Conservation (phyloP, 2,888 invertebrate species). For the Notodonta ziczac region DNA sequence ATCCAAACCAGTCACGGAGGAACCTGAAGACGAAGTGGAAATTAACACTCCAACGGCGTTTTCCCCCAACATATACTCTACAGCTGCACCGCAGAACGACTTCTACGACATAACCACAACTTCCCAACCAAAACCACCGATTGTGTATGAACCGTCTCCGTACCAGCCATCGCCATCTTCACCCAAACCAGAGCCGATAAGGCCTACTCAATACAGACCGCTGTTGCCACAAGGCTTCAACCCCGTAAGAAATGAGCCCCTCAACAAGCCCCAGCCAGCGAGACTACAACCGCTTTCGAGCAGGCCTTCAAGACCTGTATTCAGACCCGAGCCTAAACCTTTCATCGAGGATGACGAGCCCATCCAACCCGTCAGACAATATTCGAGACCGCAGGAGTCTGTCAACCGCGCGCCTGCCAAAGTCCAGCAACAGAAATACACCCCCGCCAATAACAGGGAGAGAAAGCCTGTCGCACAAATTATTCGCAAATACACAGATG, state of each 20-base stretch:
- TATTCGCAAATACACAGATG: constrained; percentile 89
- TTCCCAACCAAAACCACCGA: constrained; percentile 76
- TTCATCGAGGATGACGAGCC: constrained; percentile 76
- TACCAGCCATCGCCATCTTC: constrained; percentile 71
- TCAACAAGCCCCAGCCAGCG: constrained; percentile 70
- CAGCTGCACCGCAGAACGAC: constrained; percentile 77
- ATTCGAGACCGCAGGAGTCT: constrained; percentile 72
- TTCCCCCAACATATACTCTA: constrained; percentile 69
- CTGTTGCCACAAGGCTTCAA: constrained; percentile 67
- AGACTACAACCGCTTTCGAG: constrained; percentile 76
- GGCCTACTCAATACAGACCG: constrained; percentile 78
- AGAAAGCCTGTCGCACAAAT: constrained; percentile 90
- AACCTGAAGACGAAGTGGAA: constrained; percentile 86
- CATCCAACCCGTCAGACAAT: constrained; percentile 76
- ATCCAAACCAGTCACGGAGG: constrained; percentile 88
- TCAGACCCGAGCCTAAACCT: constrained; percentile 78
- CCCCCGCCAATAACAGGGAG: constrained; percentile 69
- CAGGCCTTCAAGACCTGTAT: constrained; percentile 81
- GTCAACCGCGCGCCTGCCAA: constrained; percentile 67
- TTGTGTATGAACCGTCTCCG: constrained; percentile 70
- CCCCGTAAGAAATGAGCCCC: constrained; percentile 69
- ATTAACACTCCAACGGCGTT: constrained; percentile 83
- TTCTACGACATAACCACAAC: constrained; percentile 75
- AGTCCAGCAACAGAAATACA: constrained; percentile 68
- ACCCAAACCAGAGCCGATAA: constrained; percentile 69